Conservation (phyloP, 2,797 vertebrate species). For the Coilia nasus region DNA sequence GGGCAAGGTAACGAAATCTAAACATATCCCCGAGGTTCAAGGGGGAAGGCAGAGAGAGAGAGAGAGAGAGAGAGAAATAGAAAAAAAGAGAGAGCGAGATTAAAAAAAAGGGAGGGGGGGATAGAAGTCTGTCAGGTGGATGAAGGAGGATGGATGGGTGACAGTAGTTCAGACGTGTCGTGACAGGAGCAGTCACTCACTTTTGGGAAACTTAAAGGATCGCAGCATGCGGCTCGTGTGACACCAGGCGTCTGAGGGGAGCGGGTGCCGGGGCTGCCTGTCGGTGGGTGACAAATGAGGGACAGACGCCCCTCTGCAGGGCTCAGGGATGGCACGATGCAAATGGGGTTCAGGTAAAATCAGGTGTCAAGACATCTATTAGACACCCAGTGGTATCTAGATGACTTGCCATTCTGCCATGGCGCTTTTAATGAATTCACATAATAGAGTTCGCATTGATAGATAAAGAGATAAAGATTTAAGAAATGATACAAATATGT, state of each 20-base stretch:
- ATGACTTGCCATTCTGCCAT: background rate
- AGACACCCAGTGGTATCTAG: background rate
- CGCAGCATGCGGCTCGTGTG: background rate
- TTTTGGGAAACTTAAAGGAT: slow-evolving; percentile 28
- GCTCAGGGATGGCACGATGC: slow-evolving; percentile 26
- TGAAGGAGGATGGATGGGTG: slow-evolving; percentile 24
- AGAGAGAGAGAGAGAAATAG: background rate
- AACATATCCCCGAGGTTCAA: slow-evolving; percentile 3
- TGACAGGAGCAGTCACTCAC: slow-evolving; percentile 53
- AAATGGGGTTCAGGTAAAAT: slow-evolving; percentile 28
- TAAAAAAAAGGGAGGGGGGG: background rate
- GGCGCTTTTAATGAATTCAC: background rate
- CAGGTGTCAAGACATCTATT: slow-evolving; percentile 14
- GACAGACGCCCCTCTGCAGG: slow-evolving; percentile 35
- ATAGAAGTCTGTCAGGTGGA: slow-evolving; percentile 16
- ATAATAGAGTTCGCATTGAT: background rate
- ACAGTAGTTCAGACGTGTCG: slow-evolving; percentile 47
- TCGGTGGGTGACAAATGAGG: slow-evolving; percentile 40
- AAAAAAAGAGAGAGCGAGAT: background rate
- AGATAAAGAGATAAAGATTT: background rate
- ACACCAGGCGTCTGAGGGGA: slow-evolving; percentile 19
- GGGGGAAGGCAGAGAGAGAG: background rate
- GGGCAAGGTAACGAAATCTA: slow-evolving; percentile 2
- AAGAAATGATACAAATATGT: background rate
- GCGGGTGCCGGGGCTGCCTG: slow-evolving; percentile 40